Evolutionary conservation across 2,888 invertebrate genomes (phyloP).

Genomic region (Bugulina stolonifera): DNA sequence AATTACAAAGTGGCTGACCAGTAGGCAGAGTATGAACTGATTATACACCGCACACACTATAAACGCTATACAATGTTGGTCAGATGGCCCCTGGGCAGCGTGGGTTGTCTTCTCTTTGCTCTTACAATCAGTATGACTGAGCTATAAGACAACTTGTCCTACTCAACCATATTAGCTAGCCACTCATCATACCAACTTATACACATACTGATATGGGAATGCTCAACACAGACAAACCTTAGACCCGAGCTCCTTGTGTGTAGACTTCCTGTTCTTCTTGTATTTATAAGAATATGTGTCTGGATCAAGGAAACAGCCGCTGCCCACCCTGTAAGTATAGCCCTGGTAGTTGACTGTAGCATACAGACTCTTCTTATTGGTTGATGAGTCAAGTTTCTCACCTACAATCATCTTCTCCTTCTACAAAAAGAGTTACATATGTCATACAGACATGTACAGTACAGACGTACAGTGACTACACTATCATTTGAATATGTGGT

Average conservation of each 20-base stretch:
- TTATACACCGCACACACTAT: too few species aligned
- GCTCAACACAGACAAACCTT: neutral
- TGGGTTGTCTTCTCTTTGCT: neutral
- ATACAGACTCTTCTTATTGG: constrained; percentile 1
- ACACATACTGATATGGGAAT: too few species aligned
- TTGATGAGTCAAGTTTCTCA: constrained; percentile 31
- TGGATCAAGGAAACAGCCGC: constrained; percentile 24
- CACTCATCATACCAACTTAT: constrained; percentile 17
- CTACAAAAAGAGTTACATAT: constrained; percentile 32
- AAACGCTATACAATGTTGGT: neutral
- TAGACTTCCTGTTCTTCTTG: constrained; percentile 1
- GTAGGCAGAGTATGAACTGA: too few species aligned
- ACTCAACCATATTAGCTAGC: neutral
- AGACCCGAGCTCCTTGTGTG: neutral
- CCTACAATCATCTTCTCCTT: constrained; percentile 35
- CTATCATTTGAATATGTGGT: too few species aligned
- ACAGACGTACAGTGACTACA: too few species aligned
- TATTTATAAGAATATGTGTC: constrained; percentile 2
- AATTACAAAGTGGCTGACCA: too few species aligned
- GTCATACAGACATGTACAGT: too few species aligned
- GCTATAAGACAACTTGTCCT: constrained; percentile 6
- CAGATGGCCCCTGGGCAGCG: constrained; percentile 25
- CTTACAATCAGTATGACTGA: constrained; percentile 6
- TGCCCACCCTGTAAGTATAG: constrained; percentile 7
- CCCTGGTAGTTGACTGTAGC: neutral